These are phyloP conservation scores for Parnassius smintheus DNA, from an alignment of 2,888 invertebrate species.

Conservation along the genomic window DNA sequence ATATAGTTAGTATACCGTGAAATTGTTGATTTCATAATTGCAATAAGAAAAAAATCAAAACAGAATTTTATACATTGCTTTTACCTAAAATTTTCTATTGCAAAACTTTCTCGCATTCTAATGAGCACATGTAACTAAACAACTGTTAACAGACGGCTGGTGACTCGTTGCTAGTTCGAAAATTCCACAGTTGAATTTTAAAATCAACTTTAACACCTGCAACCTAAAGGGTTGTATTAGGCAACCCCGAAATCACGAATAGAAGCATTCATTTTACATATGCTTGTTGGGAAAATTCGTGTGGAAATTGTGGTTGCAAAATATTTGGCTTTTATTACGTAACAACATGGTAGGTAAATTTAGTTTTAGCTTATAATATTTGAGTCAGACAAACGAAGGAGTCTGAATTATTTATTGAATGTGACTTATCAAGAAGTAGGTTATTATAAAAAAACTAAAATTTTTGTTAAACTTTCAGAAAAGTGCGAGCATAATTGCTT, in stretches of 20 bases:
- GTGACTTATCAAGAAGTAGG: no score
- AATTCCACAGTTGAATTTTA: neutral
- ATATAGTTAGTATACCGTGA: no score
- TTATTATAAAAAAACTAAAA: no score
- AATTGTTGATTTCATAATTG: no score
- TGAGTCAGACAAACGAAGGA: no score
- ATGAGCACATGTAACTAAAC: slow-evolving; percentile 9
- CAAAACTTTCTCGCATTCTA: slow-evolving; percentile 4
- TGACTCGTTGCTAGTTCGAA: slow-evolving; percentile 1
- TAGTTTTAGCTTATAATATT: no score
- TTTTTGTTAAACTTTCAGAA: no score
- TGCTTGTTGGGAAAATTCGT: slow-evolving; percentile 13
- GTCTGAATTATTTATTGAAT: no score
- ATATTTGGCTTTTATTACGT: slow-evolving; percentile 11
- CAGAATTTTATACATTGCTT: neutral
- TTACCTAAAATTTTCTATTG: slow-evolving; percentile 6
- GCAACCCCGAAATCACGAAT: slow-evolving; percentile 8
- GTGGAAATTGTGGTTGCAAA: slow-evolving; percentile 16
- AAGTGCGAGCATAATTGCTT: no score
- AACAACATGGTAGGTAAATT: slow-evolving; percentile 6
- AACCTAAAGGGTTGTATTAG: slow-evolving; percentile 2
- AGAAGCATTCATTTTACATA: slow-evolving; percentile 20
- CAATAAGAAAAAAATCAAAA: neutral
- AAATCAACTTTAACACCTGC: slow-evolving; percentile 7
- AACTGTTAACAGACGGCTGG: slow-evolving; percentile 6